Percentiles rank a stretch among this genome's conserved stretches.
Conservation (phyloP, 1,140 invertebrate genomes). For the Drosophila ficusphila region DNA sequence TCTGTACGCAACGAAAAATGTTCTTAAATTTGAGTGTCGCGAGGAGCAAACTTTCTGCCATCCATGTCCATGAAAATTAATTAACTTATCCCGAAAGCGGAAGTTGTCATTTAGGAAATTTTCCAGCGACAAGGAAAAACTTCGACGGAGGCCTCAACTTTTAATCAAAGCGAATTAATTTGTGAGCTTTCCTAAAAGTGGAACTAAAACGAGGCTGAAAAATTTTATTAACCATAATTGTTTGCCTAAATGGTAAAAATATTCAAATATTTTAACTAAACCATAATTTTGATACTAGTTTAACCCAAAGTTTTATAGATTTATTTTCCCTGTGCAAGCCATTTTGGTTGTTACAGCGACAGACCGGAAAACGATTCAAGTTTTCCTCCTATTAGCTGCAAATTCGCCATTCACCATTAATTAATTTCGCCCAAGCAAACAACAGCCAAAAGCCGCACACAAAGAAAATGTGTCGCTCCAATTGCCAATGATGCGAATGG, state of each 20-base stretch:
- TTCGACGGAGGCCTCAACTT: constrained; percentile 15
- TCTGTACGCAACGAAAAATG: constrained; percentile 54
- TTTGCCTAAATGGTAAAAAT: no score
- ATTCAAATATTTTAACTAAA: no score
- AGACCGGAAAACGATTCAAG: constrained; percentile 62
- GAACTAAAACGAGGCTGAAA: not conserved
- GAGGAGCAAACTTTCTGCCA: constrained; percentile 48
- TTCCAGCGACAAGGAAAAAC: constrained; percentile 18
- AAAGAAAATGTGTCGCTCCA: constrained; percentile 31
- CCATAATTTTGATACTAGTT: no score
- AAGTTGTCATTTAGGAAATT: constrained; percentile 66
- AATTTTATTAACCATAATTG: not conserved
- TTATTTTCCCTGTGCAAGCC: not conserved
- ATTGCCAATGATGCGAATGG: constrained; percentile 33
- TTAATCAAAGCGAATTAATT: constrained; percentile 61
- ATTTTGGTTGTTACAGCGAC: constrained; percentile 53
- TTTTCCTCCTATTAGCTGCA: constrained; percentile 76
- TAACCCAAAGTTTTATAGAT: no score
- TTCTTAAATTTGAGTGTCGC: constrained; percentile 66
- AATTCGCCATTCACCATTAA: constrained; percentile 79
- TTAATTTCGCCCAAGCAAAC: constrained; percentile 59
- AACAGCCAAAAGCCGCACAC: constrained; percentile 29
- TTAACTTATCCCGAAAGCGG: constrained; percentile 66
- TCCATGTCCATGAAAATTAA: constrained; percentile 68
- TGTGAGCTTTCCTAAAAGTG: constrained; percentile 1